Percentiles rank a stretch among this genome's conserved stretches.
phyloP scores from a whole-genome alignment of 2,888 invertebrate genomes.

The Schizotus pectinicornis region DNA sequence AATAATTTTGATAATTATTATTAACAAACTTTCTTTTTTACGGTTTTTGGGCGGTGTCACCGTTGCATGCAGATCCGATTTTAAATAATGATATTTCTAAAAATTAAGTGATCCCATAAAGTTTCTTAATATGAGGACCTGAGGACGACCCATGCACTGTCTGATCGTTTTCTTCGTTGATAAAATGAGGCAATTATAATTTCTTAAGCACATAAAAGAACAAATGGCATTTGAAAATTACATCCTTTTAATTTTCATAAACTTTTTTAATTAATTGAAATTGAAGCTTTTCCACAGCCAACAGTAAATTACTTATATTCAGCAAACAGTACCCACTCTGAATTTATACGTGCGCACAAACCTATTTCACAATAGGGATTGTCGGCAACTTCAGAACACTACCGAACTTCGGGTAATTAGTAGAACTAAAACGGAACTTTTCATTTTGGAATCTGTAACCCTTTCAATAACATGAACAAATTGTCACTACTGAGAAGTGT shows the following conservation, averaged over 20 bases:
- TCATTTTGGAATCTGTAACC: slow-evolving; percentile 21
- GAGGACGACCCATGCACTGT: too few relatives aligned
- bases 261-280: too few relatives aligned
- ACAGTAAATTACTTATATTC: background rate
- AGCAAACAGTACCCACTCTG: background rate
- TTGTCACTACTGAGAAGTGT: slow-evolving; percentile 11
- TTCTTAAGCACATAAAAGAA: too few relatives aligned
- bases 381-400: slow-evolving; percentile 13
- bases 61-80: too few relatives aligned
- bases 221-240: too few relatives aligned
- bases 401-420: slow-evolving; percentile 23
- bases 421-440: slow-evolving; percentile 17
- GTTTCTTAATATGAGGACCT: background rate
- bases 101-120: background rate
- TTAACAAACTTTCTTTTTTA: too few relatives aligned
- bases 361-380: slow-evolving; percentile 19
- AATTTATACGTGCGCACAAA: slow-evolving; percentile 2
- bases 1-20: too few relatives aligned
- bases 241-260: too few relatives aligned
- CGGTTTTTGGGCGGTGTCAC: too few relatives aligned
- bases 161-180: too few relatives aligned
- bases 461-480: slow-evolving; percentile 15
- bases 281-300: background rate
- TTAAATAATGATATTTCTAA: too few relatives aligned
- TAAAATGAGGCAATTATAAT: too few relatives aligned